These are phyloP conservation scores for Phallusia fumigata DNA, from an alignment of 23 tunicate species.

Conservation along the genomic window DNA sequence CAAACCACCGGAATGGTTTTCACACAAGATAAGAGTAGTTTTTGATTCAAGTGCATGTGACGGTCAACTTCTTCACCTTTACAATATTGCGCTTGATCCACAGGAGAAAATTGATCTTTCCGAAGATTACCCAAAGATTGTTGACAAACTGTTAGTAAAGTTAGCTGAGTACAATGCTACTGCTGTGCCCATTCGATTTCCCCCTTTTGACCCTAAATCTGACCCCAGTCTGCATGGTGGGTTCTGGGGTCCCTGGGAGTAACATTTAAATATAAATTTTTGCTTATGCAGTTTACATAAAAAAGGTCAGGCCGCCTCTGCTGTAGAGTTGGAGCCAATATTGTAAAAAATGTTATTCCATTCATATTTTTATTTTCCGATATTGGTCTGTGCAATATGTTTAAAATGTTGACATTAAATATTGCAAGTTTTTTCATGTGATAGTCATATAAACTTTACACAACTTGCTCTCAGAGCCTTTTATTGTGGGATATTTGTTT, in stretches of 20 bases:
- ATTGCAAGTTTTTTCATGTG: too few species aligned
- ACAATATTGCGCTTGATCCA: constrained; percentile 7
- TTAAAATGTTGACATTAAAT: too few species aligned
- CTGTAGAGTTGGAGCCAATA: too few species aligned
- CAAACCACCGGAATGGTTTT: not conserved
- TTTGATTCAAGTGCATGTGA: not conserved
- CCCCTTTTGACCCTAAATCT: not conserved
- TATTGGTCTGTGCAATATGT: too few species aligned
- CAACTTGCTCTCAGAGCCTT: too few species aligned
- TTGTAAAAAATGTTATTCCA: too few species aligned
- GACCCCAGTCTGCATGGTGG: constrained; percentile 13
- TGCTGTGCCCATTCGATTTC: constrained; percentile 2
- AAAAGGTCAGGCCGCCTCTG: too few species aligned
- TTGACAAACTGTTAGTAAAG: constrained; percentile 3
- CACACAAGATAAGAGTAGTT: not conserved
- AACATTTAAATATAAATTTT: too few species aligned
- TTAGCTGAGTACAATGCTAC: not conserved
- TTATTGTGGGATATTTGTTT: too few species aligned
- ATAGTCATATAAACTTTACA: too few species aligned
- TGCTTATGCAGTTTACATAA: too few species aligned
- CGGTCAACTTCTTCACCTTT: not conserved
- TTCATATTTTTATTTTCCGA: too few species aligned
- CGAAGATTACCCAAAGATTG: not conserved
- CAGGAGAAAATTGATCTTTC: not conserved
- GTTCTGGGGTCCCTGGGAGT: constrained; percentile 7